Evolutionary conservation across 1,140 invertebrate species (phyloP).

Genomic region (Conopomorpha cramerella): DNA sequence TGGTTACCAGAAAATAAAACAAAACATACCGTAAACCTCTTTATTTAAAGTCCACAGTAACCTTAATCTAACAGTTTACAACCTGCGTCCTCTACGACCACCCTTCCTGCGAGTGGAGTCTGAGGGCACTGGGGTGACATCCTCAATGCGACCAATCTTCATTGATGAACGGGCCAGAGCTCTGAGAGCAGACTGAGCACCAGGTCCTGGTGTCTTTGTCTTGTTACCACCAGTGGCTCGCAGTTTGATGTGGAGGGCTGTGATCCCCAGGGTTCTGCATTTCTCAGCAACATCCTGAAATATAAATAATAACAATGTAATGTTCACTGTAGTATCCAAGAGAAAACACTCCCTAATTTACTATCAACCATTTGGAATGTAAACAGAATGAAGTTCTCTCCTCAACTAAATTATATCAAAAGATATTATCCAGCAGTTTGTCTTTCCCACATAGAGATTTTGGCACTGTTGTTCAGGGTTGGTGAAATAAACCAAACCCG

Average conservation of each 20-base stretch:
- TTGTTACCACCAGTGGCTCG: slow-evolving; percentile 98
- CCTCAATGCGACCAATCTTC: slow-evolving; percentile 99
- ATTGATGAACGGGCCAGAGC: slow-evolving; percentile 98
- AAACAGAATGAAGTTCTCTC: no score
- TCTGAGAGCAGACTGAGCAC: slow-evolving; percentile 96
- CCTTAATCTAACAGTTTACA: slow-evolving; percentile 73
- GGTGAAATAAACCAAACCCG: no score
- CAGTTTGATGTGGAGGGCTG: slow-evolving; percentile 96
- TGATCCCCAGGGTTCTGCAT: slow-evolving; percentile 96
- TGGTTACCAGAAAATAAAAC: no score
- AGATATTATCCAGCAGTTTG: no score
- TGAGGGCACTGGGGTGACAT: slow-evolving; percentile 99
- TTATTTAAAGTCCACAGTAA: slow-evolving; percentile 41
- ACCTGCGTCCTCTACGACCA: slow-evolving; percentile 96
- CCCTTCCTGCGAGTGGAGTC: slow-evolving; percentile 99
- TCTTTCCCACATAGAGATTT: no score
- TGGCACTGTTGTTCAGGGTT: no score
- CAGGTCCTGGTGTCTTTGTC: slow-evolving; percentile 97
- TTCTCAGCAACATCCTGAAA: slow-evolving; percentile 97
- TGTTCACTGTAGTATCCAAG: no score
- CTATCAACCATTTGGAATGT: no score
- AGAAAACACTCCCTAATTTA: no score
- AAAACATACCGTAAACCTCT: slow-evolving; percentile 38
- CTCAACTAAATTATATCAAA: no score
- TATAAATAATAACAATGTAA: slow-evolving; percentile 10